Base-by-base conservation (phyloP, 2,888 invertebrate genomes). In the Ariolimax columbianus region DNA sequence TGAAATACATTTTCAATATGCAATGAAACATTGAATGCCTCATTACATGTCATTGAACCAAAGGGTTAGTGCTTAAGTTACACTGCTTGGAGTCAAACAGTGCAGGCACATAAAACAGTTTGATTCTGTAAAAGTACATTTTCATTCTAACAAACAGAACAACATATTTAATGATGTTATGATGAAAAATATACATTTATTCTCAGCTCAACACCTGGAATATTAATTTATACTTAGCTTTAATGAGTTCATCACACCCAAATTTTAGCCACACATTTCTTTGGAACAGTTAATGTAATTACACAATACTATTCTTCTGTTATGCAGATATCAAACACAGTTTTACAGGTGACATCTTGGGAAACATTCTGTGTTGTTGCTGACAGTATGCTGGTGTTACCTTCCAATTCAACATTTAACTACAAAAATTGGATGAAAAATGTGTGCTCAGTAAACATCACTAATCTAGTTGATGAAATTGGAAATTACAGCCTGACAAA, bases 391-490 rank as follows among this genome's bases (percentile, higher is more conserved):
- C 81, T 87, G 30, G 68, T 40, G 1, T 77, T 86, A n/a, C 77
- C 87, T 0, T 86, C 86, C 0, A 86, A 59, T 17, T 77, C 86
- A 26, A 84, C 72, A 43, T 89, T 89, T 59, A 83, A 88, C 84
- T 55, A 86, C 11, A 86, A 79, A 36, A 55, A 51, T 26, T 90
- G 89, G 86, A 72, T 87, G 51, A 63, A 47, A n/a, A 72, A 68
- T 17, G 43, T 89, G 11, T 90, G 90, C 79, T 33, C 70, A 55
- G 80, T 89, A 17, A 89, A 89, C 82, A 70, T 88, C n/a, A 88
- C 88, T 17, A 51, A 43, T 30, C 77, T 89, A 30, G 78, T 87
- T 72, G 63, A 73, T 9, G 88, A 89, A 79, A 79, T 86, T 66
- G 81, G 72, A 1, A 68, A 77, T 33, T 87, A 83, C 75, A 75